These are phyloP conservation scores for Scaeva pyrastri DNA, from an alignment of 2,888 invertebrate species.

Conservation along the genomic window DNA sequence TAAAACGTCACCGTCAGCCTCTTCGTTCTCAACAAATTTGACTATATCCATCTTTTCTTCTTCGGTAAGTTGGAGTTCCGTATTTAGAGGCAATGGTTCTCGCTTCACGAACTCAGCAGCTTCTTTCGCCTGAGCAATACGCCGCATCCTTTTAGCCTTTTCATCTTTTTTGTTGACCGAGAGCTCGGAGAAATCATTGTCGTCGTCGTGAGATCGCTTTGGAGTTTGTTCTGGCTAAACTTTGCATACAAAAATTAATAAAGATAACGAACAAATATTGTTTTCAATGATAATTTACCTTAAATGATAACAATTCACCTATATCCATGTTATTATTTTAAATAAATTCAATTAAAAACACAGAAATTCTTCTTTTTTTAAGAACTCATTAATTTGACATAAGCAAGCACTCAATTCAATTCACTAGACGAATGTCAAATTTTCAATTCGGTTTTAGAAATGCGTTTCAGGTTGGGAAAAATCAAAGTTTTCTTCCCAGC, in stretches of 20 bases:
- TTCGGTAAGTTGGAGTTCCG: slow-evolving; percentile 87
- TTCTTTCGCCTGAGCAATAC: slow-evolving; percentile 86
- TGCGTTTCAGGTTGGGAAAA: not conserved
- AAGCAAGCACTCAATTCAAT: not conserved
- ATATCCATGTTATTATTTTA: slow-evolving; percentile 84
- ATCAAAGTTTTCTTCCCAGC: not conserved
- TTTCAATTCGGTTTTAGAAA: not conserved
- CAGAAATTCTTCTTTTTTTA: not conserved
- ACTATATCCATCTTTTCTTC: slow-evolving; percentile 92
- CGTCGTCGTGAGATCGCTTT: slow-evolving; percentile 86
- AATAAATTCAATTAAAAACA: not conserved
- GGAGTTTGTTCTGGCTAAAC: slow-evolving; percentile 92
- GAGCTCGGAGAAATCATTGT: slow-evolving; percentile 87
- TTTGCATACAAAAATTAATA: slow-evolving; percentile 69
- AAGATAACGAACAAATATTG: not conserved
- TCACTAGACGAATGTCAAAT: not conserved
- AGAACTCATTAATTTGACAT: not conserved
- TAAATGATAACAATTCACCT: slow-evolving; percentile 86
- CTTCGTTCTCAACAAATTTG: slow-evolving; percentile 93
- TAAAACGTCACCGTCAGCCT: slow-evolving; percentile 92
- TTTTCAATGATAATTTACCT: slow-evolving; percentile 81
- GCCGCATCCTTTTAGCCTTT: slow-evolving; percentile 87
- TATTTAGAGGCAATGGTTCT: slow-evolving; percentile 83
- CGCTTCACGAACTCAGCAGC: slow-evolving; percentile 83
- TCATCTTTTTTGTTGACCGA: slow-evolving; percentile 85